These are phyloP conservation scores for Microchrysa polita DNA, from an alignment of 2,888 invertebrate species.

Conservation along the genomic window DNA sequence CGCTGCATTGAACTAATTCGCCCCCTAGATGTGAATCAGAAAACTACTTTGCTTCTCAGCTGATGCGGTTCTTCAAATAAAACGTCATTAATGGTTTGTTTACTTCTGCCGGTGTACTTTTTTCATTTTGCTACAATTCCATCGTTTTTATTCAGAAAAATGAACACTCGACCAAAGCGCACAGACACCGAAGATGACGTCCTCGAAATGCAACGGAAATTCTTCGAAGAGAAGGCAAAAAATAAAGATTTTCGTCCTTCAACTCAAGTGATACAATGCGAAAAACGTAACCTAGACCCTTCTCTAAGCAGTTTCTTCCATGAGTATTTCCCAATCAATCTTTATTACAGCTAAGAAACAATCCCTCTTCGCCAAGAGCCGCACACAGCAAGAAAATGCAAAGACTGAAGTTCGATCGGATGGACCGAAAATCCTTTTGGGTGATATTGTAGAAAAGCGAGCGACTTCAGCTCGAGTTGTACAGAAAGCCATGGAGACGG, in stretches of 20 bases:
- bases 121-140: too few species aligned
- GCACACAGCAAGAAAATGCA: conserved; percentile 50
- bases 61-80: background rate
- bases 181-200: conserved; percentile 80
- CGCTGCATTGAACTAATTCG: too few species aligned
- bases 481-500: background rate
- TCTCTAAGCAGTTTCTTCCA: background rate
- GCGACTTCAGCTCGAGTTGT: conserved; percentile 44
- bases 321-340: conserved; percentile 3
- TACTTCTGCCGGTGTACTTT: background rate
- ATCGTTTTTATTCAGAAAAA: conserved; percentile 57
- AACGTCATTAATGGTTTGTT: background rate
- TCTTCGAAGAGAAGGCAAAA: conserved; percentile 68
- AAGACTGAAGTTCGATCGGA: conserved; percentile 58
- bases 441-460: conserved; percentile 68
- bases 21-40: too few species aligned
- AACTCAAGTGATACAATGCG: conserved; percentile 67
- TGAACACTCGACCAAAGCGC: conserved; percentile 74
- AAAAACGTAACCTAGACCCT: conserved; percentile 54
- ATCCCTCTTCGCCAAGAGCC: conserved; percentile 59
- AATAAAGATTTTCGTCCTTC: conserved; percentile 70
- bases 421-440: conserved; percentile 64
- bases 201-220: conserved; percentile 77
- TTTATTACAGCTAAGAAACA: conserved; percentile 55
- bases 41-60: too few species aligned